Percentiles rank a stretch among this genome's conserved stretches.
Evolutionary conservation across 2,797 vertebrate species (phyloP).

Genomic region (Nannoperca australis): DNA sequence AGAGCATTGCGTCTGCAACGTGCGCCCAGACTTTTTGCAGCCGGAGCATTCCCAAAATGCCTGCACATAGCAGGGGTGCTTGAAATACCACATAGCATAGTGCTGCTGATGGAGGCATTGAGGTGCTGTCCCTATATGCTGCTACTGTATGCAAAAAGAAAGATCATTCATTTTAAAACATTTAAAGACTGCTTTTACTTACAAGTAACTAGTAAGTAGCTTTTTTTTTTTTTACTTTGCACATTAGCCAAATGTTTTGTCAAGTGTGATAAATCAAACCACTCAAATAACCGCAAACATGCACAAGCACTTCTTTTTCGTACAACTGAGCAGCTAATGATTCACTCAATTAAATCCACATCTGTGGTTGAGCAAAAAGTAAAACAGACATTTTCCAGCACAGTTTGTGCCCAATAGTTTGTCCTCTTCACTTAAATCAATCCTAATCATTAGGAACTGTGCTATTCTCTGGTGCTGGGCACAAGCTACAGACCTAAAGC

Average conservation of each 20-base stretch:
- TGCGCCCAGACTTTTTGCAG: slow-evolving; percentile 65
- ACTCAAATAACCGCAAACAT: slow-evolving; percentile 6
- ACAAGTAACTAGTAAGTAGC: background rate
- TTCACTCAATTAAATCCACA: slow-evolving; percentile 32
- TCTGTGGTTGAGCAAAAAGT: slow-evolving; percentile 16
- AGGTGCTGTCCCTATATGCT: slow-evolving; percentile 12
- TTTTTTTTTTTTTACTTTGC: background rate
- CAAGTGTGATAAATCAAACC: slow-evolving; percentile 20
- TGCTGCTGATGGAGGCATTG: slow-evolving; percentile 32
- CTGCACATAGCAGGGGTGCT: slow-evolving; percentile 63
- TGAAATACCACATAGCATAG: slow-evolving; percentile 66
- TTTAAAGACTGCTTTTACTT: background rate
- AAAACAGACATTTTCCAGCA: background rate
- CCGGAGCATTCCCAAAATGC: slow-evolving; percentile 62
- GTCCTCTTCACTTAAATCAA: slow-evolving; percentile 13
- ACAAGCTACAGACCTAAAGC: background rate
- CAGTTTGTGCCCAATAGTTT: slow-evolving; percentile 4
- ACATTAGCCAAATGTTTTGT: slow-evolving; percentile 6
- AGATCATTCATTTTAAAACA: background rate
- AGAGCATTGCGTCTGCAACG: slow-evolving; percentile 28
- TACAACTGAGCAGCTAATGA: slow-evolving; percentile 9
- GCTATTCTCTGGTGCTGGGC: background rate
- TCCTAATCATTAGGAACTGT: background rate
- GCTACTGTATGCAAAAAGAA: slow-evolving; percentile 7
- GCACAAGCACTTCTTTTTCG: slow-evolving; percentile 4